These are phyloP conservation scores for Saccostrea cuccullata DNA, from an alignment of 1,140 invertebrate species.

Conservation along the genomic window DNA sequence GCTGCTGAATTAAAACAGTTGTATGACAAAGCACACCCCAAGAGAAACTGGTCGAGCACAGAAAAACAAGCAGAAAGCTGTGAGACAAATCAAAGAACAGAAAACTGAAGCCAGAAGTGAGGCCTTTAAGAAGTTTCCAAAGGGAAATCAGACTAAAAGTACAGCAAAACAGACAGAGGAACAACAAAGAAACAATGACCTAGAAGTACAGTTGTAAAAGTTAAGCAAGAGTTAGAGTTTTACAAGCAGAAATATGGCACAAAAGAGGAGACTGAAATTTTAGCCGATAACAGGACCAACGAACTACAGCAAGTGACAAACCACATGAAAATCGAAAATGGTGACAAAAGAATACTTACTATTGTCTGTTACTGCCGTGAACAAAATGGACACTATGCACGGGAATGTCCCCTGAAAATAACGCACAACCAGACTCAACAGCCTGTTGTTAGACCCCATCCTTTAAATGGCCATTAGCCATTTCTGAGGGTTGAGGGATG, in stretches of 20 bases:
- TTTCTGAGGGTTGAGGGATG: background rate
- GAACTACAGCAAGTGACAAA: background rate
- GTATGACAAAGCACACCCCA: slow-evolving; percentile 38
- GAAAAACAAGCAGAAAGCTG: background rate
- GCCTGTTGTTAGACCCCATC: background rate
- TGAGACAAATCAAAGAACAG: background rate
- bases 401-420: background rate
- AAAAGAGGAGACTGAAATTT: background rate
- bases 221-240: slow-evolving; percentile 4
- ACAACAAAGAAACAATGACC: background rate
- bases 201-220: background rate
- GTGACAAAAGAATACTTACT: background rate
- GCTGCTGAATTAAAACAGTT: slow-evolving; percentile 38
- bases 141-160: background rate
- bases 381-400: background rate
- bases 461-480: slow-evolving; percentile 1
- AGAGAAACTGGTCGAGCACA: slow-evolving; percentile 18
- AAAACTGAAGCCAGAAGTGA: background rate
- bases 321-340: background rate
- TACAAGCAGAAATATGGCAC: background rate
- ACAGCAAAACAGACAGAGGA: background rate
- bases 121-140: background rate
- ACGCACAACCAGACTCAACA: background rate
- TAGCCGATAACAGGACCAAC: background rate
- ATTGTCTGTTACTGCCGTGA: background rate